Base-by-base conservation (phyloP, 2,797 vertebrate genomes). In the Spinibarbus caldwelli region DNA sequence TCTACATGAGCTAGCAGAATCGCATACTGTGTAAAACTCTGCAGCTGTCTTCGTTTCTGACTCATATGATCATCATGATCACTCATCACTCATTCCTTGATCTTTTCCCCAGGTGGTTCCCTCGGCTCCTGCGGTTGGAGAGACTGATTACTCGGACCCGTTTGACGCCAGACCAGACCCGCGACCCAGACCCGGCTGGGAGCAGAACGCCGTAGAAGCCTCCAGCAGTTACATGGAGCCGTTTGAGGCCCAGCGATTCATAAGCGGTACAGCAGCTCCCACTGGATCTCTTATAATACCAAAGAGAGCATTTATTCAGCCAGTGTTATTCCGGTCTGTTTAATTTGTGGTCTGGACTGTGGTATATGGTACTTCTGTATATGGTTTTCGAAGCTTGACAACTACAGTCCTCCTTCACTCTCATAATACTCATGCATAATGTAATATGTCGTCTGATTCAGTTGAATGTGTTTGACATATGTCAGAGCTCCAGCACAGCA, bases 61-160 rank as follows among this genome's bases (percentile, higher is more conserved):
- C 17, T 49, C 31, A 31, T 19, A 66, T 34, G 1, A 26, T 68
- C 12, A 34, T 66, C 14, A 29, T 17, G 2, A 7, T 41, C 31
- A 62, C 36, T 89, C 59, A 34, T 29, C 34, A 78, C n/a, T n/a
- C n/a, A n/a, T n/a, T 85, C n/a, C 41, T 83, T 75, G 38, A 72
- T 77, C 77, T 62, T 82, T 84, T 68, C 67, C 64, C 29, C 67
- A 95, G 95, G 93, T 95, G 88, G 92, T 96, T 73, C 95, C 95
- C 0, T 96, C 95, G 15, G 94, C 88, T 70, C 87, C 90, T 0
- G 80, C 90, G 23, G 94, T 94, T 0, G 92, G 90, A 0, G 96
- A 97, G 86, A 94, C 95, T 0, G 97, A 99, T 87, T 98, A 99
- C 84, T 97, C 96, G 0, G 97, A 98, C 88, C 97, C 98, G 0